Evolutionary conservation across 1,140 invertebrate genomes (phyloP).

Genomic region (Drosophila nannoptera): DNA sequence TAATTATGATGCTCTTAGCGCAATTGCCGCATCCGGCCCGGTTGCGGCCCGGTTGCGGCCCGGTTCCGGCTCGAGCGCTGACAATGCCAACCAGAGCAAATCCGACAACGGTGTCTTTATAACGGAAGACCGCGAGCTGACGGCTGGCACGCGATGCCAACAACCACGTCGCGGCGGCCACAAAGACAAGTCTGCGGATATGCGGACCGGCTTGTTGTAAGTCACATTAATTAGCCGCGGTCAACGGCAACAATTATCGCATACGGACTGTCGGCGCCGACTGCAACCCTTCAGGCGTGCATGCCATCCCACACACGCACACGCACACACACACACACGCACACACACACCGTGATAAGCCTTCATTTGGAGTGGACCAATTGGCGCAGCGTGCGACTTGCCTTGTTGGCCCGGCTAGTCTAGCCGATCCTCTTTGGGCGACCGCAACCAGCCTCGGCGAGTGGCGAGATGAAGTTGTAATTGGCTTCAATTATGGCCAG

Average conservation of each 20-base stretch:
- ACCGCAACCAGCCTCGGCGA: not conserved
- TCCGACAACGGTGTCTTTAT: conserved; percentile 39
- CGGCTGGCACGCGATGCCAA: conserved; percentile 46
- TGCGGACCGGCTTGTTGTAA: not conserved
- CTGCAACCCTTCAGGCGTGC: too few species aligned
- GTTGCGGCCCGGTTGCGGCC: conserved; percentile 41
- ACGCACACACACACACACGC: too few species aligned
- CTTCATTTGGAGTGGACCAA: too few species aligned
- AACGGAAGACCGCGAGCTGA: conserved; percentile 46
- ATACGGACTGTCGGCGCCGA: too few species aligned
- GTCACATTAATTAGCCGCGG: not conserved
- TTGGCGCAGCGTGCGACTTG: too few species aligned
- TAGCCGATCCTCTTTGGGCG: not conserved
- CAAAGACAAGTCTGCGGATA: conserved; percentile 15
- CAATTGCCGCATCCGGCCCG: conserved; percentile 55
- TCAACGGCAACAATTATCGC: not conserved
- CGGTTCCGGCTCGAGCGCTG: conserved; percentile 35
- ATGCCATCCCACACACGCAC: too few species aligned
- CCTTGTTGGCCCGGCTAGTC: not conserved
- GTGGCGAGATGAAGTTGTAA: conserved; percentile 50
- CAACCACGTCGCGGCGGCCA: conserved; percentile 8
- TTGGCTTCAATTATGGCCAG: conserved; percentile 64
- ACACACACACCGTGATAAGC: not conserved
- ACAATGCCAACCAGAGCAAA: conserved; percentile 75
- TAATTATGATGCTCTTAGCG: conserved; percentile 62